Base-by-base conservation (phyloP, 2,888 invertebrate species). In the Tenthredo amoena region DNA sequence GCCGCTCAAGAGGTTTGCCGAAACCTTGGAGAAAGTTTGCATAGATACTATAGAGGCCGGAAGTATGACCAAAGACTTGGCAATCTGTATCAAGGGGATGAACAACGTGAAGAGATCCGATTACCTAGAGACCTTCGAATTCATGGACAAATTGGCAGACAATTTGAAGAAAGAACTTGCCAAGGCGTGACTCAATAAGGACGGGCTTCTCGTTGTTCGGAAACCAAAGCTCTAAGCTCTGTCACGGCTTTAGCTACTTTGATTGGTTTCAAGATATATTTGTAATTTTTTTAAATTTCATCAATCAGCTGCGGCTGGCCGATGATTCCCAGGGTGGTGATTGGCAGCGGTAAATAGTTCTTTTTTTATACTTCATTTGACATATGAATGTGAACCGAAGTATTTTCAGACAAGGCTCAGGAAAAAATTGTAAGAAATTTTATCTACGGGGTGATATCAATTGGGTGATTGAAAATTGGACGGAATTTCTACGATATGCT, bases 11-110 rank as follows among this genome's bases (percentile, higher is more conserved):
- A 95, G 95, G 86, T 99, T 99, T 93, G 97, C 98, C n/a, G 95
- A 97, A 89, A 96, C 96, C 37, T 95, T 99, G 84, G 99, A 99
- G 92, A 95, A 95, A 87, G 99, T 98, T 26, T 99, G 99, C 94
- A 94, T 99, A 87, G 97, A 98, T 89, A 99, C 99, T 0, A 99
- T 99, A 88, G 99, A 99, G 94, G 94, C 97, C 85, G 99, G 99
- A 47, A 95, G 95, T 88, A 99, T 99, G 99, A 99, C 99, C 84
- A 99, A 99, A 94, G 99, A 99, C 95, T 95, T 99, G 92, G 99
- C 99, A 72, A 98, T 99, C 93, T 99, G 99, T 93, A 97, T 99
- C 91, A 99, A 99, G 94, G 99, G 99, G 87, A 97, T 98, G 96
- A 96, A 95, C 94, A 96, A 96, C 89, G 96, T 96, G 0, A 94